Percentiles rank a stretch among this genome's conserved stretches.
Conservation (phyloP, 2,113 vertebrate genomes). For the Anhinga rufa region DNA sequence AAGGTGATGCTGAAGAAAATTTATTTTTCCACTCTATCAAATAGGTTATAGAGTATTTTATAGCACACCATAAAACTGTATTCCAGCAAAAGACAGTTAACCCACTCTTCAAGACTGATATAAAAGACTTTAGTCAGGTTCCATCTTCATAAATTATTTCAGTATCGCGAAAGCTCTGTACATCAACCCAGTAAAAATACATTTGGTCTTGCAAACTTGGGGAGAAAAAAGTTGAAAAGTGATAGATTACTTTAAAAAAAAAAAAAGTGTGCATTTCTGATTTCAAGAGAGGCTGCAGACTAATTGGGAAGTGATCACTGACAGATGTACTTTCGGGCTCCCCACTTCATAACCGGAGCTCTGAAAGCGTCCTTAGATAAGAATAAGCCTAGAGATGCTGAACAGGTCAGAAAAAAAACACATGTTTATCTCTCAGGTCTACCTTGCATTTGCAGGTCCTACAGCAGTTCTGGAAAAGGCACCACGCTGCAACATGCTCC, state of each 20-base stretch:
- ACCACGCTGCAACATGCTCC: accelerated
- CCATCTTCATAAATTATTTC: conserved; percentile 31
- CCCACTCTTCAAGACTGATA: background rate
- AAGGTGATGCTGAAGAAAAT: conserved; percentile 9
- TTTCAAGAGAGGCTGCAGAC: background rate
- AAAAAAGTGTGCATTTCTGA: background rate
- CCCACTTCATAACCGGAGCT: background rate
- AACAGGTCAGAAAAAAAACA: background rate
- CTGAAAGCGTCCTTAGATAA: background rate
- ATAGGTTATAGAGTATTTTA: conserved; percentile 33
- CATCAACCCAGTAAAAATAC: background rate
- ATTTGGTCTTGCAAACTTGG: background rate
- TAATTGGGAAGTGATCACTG: background rate
- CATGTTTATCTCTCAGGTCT: accelerated
- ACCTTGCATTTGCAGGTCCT: background rate
- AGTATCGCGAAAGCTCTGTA: background rate
- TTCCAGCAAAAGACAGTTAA: background rate
- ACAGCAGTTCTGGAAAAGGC: background rate
- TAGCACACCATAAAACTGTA: conserved; percentile 9
- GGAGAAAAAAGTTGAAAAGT: background rate
- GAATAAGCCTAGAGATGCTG: background rate
- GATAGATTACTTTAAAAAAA: background rate
- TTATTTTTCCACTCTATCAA: conserved; percentile 45
- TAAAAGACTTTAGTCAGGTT: conserved; percentile 10
- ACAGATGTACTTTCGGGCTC: background rate